Evolutionary conservation across 2,113 vertebrate genomes (phyloP).

Genomic region (Lepidothrix coronata): DNA sequence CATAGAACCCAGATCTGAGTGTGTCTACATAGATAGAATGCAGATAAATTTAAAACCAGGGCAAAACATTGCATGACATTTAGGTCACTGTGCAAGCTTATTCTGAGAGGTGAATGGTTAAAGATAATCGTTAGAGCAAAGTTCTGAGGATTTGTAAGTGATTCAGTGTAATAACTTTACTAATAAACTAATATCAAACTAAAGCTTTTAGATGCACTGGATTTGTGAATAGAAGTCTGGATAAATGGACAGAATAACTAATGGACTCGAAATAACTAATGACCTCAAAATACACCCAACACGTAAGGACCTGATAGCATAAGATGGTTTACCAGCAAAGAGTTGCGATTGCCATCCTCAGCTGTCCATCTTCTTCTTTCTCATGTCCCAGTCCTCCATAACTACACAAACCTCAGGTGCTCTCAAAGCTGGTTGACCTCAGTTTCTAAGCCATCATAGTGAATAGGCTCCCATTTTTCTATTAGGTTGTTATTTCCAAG

Average conservation of each 20-base stretch:
- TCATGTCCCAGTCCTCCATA: not conserved
- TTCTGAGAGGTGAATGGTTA: not conserved
- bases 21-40: not conserved
- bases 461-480: not conserved
- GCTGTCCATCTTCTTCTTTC: not conserved
- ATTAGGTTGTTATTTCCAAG: not conserved
- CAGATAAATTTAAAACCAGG: not conserved
- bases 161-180: not conserved
- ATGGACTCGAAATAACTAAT: not conserved
- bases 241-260: not conserved
- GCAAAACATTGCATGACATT: not conserved
- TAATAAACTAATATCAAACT: not conserved
- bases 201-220: not conserved
- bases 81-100: not conserved
- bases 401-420: not conserved
- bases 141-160: not conserved
- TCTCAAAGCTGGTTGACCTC: not conserved
- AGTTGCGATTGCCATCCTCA: not conserved
- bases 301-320: accelerated
- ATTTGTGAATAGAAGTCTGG: not conserved
- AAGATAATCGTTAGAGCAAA: not conserved
- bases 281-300: not conserved
- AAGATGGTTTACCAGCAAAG: not conserved
- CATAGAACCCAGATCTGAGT: not conserved
- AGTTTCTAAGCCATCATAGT: not conserved